Evolutionary conservation across 2,113 vertebrate genomes (phyloP).

Genomic region (Danio rerio): GRCz12tu NC_133186.1:8303001-8303500

Average conservation of each 20-base stretch:
- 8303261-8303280: background rate
- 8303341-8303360: background rate
- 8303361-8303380: background rate
- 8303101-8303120: background rate
- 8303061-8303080: background rate
- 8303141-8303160: background rate
- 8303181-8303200: background rate
- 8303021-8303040: background rate
- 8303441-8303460: background rate
- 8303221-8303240: background rate
- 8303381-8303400: background rate
- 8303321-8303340: conserved; percentile 10
- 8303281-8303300: background rate
- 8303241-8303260: background rate
- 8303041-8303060: background rate
- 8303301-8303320: background rate
- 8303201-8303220: background rate
- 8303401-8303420: background rate
- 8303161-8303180: background rate
- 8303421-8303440: background rate
- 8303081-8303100: background rate
- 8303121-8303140: background rate
- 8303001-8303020: background rate
- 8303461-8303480: conserved; percentile 5
- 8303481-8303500: background rate